These are phyloP conservation scores for Heteropelma amictum DNA, from an alignment of 2,888 invertebrate genomes.

Conservation along the genomic window DNA sequence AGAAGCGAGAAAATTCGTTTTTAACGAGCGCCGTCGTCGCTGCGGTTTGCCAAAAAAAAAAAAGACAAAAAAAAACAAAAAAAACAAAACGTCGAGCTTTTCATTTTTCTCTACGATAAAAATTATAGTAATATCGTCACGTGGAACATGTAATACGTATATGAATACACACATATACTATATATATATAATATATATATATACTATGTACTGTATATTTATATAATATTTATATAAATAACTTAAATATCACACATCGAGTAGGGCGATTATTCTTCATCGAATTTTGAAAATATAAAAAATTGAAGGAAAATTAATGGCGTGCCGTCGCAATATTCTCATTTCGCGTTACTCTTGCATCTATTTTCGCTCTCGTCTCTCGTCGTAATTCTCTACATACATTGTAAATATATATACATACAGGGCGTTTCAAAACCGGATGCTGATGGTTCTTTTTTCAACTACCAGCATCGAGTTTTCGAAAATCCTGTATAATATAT, in stretches of 20 bases:
- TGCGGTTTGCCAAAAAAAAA: too few species aligned
- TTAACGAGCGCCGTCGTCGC: conserved; percentile 34
- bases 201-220: conserved; percentile 10
- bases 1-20: conserved; percentile 30
- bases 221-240: conserved; percentile 54
- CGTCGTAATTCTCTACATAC: not conserved
- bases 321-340: not conserved
- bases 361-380: conserved; percentile 29
- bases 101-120: conserved; percentile 20
- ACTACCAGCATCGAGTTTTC: not conserved
- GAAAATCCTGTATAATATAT: not conserved
- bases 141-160: conserved; percentile 31
- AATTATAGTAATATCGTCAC: conserved; percentile 40
- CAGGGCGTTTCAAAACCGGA: too few species aligned
- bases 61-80: too few species aligned
- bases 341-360: too few species aligned
- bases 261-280: conserved; percentile 47
- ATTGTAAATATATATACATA: conserved; percentile 1
- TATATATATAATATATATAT: conserved; percentile 22
- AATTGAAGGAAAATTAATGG: conserved; percentile 4
- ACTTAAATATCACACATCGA: conserved; percentile 66
- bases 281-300: conserved; percentile 13
- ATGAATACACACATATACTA: conserved; percentile 8
- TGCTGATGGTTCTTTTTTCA: not conserved
- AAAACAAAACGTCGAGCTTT: too few species aligned